Evolutionary conservation across 2,888 invertebrate species (phyloP).

Genomic region (Leptinotarsa peninsularis): DNA sequence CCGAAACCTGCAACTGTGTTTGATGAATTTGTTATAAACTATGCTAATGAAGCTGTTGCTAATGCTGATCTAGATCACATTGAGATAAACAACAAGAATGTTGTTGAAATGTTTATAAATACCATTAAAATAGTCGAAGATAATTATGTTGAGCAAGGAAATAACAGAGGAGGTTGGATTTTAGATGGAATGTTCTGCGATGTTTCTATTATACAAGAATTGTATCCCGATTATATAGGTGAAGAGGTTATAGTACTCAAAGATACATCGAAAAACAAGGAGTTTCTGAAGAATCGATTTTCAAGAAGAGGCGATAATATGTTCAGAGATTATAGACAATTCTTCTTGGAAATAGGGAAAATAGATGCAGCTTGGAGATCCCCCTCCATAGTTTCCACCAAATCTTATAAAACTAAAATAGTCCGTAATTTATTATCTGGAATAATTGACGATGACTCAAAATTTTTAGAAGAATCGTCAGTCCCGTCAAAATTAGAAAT

Average conservation of each 20-base stretch:
- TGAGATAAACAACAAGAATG: constrained; percentile 66
- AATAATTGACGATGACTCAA: constrained; percentile 43
- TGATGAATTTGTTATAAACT: constrained; percentile 68
- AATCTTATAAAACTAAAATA: constrained; percentile 37
- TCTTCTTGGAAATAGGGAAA: constrained; percentile 56
- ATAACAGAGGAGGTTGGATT: constrained; percentile 70
- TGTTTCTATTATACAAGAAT: constrained; percentile 66
- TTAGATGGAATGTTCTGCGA: constrained; percentile 72
- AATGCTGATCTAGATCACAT: constrained; percentile 63
- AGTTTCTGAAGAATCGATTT: constrained; percentile 60
- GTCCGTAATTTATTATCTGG: constrained; percentile 44
- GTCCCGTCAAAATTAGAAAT: constrained; percentile 31
- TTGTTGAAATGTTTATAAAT: constrained; percentile 64
- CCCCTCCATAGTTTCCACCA: constrained; percentile 46
- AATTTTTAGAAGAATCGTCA: neutral
- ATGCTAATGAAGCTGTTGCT: constrained; percentile 65
- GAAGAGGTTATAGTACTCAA: constrained; percentile 71
- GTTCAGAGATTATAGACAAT: constrained; percentile 56
- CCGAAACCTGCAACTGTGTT: constrained; percentile 58
- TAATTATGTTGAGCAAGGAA: constrained; percentile 57
- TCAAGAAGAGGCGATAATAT: constrained; percentile 48
- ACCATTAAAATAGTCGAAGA: constrained; percentile 64
- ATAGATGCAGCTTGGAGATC: constrained; percentile 56
- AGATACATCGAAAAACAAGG: constrained; percentile 66
- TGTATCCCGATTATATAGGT: constrained; percentile 68